Evolutionary conservation across 1,140 invertebrate species (phyloP).

Genomic region (Heterodera schachtii): DNA sequence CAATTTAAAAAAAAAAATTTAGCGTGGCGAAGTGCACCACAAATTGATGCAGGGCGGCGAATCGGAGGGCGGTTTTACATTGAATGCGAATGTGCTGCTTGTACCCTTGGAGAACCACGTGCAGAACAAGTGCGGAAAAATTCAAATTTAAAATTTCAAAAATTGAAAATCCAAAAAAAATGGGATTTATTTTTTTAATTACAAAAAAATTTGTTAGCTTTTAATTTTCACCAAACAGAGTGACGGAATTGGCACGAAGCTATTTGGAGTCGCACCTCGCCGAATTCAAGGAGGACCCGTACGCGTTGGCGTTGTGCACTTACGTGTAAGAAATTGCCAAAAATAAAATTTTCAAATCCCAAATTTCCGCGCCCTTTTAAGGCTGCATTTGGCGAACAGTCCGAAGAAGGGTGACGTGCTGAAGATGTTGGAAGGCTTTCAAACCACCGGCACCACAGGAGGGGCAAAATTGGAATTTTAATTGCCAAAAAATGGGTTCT

Average conservation of each 20-base stretch:
- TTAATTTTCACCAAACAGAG: not conserved
- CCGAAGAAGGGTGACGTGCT: slow-evolving; percentile 74
- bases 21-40: slow-evolving; percentile 77
- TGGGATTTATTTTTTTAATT: no score
- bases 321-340: slow-evolving; percentile 69
- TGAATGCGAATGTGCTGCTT: slow-evolving; percentile 82
- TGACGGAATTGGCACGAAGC: slow-evolving; percentile 71
- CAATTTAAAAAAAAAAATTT: not conserved
- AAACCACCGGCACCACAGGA: slow-evolving; percentile 65
- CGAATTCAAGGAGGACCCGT: slow-evolving; percentile 73
- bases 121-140: slow-evolving; percentile 38
- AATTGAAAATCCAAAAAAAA: no score
- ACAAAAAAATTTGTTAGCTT: no score
- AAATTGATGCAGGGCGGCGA: slow-evolving; percentile 76
- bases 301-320: slow-evolving; percentile 77
- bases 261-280: slow-evolving; percentile 78
- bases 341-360: not conserved
- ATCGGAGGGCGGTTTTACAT: slow-evolving; percentile 74
- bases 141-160: no score
- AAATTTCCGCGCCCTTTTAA: not conserved
- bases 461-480: not conserved
- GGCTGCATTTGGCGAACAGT: slow-evolving; percentile 77
- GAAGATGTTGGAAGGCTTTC: slow-evolving; percentile 72
- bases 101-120: slow-evolving; percentile 75
- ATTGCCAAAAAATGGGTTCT: not conserved